phyloP scores from a whole-genome alignment of 2,113 vertebrate species.

The Heterochromis multidens region DNA sequence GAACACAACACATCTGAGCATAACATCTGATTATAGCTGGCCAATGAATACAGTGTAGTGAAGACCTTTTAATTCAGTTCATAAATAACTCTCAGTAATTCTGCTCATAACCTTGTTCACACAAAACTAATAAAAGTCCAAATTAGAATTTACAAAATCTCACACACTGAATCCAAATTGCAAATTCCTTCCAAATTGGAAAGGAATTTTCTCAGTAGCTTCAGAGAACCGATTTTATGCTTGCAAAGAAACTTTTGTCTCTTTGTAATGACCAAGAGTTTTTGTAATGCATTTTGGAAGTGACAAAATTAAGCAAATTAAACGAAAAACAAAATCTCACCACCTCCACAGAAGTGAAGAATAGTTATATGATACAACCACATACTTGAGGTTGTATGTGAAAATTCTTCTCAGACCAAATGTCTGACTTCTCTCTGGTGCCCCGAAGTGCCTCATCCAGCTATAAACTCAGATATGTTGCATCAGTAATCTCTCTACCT shows the following conservation, averaged over 20 bases:
- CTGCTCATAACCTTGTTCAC: not conserved
- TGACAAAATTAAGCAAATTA: not conserved
- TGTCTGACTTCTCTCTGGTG: slow-evolving; percentile 8
- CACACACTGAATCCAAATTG: not conserved
- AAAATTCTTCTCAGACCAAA: slow-evolving; percentile 11
- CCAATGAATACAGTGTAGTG: not conserved
- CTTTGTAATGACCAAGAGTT: not conserved
- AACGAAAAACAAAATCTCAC: not conserved
- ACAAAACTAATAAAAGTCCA: not conserved
- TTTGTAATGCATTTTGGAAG: not conserved
- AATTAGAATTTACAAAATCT: not conserved
- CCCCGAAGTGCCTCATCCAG: slow-evolving; percentile 23
- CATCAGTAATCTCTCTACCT: slow-evolving; percentile 66
- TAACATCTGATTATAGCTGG: slow-evolving; percentile 8
- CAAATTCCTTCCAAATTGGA: not conserved
- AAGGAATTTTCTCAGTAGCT: not conserved
- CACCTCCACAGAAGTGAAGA: not conserved
- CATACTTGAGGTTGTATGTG: not conserved
- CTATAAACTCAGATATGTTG: slow-evolving; percentile 50
- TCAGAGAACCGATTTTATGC: not conserved
- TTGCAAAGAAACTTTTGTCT: not conserved
- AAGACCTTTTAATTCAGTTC: not conserved
- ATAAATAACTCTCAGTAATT: not conserved
- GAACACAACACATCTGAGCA: not conserved
- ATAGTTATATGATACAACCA: not conserved